Base-by-base conservation (phyloP, 2,888 invertebrate genomes). In the Spodoptera picta region DNA sequence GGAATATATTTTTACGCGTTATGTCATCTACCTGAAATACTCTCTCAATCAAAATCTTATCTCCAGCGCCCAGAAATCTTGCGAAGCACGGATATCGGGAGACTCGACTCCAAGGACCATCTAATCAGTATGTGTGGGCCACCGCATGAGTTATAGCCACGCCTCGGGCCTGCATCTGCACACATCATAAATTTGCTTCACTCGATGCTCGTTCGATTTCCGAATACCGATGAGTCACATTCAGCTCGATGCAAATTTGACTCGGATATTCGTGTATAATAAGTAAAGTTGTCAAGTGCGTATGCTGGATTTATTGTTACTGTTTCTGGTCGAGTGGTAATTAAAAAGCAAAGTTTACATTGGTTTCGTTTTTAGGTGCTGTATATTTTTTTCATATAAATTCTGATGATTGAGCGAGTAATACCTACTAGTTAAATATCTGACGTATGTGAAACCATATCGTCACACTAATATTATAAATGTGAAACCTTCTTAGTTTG, bases 131-230 rank as follows among this genome's bases (percentile, higher is more conserved):
- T 84, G 84, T 83, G 80, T 60, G 75, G 70, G 71, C 69, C 75
- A 67, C 66, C 79, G 60, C 77, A 78, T 84, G 84, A 88, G 83
- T 87, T 85, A 88, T 83, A 60, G 79, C 73, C 73, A 51, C 55
- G 68, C 73, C 66, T 56, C 66, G 53, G 69, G 75, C 79, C 69
- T 83, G 86, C 87, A 88, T 86, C 84, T 86, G 87, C 85, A 83
- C 84, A 79, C 83, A 84, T 87, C 89, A 89, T 90, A 90, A 89
- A 90, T 90, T 87, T 75, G 75, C 86, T 83, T 82, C 84, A 83
- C 77, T 84, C 85, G 86, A 83, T 85, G 81, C 83, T 80, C 82
- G 85, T 84, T 87, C 87, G 86, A 87, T 83, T 82, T 82, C 59
- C 81, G 88, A 86, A 90, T 88, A 86, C 87, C 84, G 84, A 90